Conservation (phyloP, 1,140 invertebrate species). For the Leptonema lineaticorne region DNA sequence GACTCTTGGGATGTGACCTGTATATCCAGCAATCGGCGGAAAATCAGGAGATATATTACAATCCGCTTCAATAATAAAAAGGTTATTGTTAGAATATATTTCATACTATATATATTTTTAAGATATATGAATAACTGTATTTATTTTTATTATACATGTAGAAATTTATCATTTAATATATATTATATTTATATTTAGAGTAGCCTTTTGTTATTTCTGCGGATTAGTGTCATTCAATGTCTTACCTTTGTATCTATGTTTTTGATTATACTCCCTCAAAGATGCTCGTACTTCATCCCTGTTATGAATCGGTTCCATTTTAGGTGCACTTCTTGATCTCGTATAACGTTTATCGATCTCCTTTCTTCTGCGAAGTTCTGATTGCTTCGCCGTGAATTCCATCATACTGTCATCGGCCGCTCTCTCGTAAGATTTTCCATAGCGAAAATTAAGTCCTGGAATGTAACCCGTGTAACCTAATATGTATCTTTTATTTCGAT, state of each 20-base stretch:
- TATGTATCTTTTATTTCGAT: conserved; percentile 61
- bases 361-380: conserved; percentile 55
- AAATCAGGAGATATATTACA: conserved; percentile 67
- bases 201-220: too few relatives aligned
- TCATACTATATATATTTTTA: not conserved
- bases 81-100: not conserved
- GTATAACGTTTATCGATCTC: conserved; percentile 55
- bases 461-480: conserved; percentile 67
- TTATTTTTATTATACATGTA: too few relatives aligned
- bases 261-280: conserved; percentile 53
- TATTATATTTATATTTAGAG: too few relatives aligned
- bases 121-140: too few relatives aligned
- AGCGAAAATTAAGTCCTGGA: conserved; percentile 57
- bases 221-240: too few relatives aligned
- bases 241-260: conserved; percentile 58
- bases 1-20: conserved; percentile 69
- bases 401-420: conserved; percentile 69
- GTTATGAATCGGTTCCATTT: conserved; percentile 56
- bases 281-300: conserved; percentile 56
- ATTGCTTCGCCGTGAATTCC: conserved; percentile 62
- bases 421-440: conserved; percentile 68
- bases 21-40: conserved; percentile 71
- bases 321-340: conserved; percentile 55
- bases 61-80: conserved; percentile 54
- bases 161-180: too few relatives aligned